These are phyloP conservation scores for Calonectris borealis DNA, from an alignment of 2,113 vertebrate species.

Conservation along the genomic window DNA sequence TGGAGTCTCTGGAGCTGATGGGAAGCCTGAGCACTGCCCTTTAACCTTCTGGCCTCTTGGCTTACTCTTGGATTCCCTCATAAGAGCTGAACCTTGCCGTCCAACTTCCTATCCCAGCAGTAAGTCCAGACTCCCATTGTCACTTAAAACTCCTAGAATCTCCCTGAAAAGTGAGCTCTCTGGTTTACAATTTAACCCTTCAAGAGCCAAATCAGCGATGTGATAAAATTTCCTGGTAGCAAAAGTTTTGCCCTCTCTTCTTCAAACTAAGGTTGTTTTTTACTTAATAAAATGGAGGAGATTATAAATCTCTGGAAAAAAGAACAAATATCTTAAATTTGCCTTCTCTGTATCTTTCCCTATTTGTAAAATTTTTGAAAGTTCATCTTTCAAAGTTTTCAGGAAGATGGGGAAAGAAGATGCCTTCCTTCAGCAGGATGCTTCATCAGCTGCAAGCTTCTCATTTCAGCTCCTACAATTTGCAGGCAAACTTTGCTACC, in stretches of 20 bases:
- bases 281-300: neutral
- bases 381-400: neutral
- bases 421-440: neutral
- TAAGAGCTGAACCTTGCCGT: constrained; percentile 26
- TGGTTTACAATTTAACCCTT: constrained; percentile 8
- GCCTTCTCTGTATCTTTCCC: neutral
- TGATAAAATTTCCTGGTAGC: neutral
- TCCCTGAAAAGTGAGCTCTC: neutral
- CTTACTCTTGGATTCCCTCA: constrained; percentile 26
- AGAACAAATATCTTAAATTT: neutral
- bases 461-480: neutral
- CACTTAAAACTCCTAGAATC: constrained; percentile 16
- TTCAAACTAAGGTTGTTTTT: neutral
- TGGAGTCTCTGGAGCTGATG: neutral
- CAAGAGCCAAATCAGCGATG: neutral
- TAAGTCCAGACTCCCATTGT: constrained; percentile 28
- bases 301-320: neutral
- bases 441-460: neutral
- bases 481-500: neutral
- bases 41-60: constrained; percentile 56
- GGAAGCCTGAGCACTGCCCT: constrained; percentile 35
- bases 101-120: constrained; percentile 46
- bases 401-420: neutral
- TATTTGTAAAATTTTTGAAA: neutral
- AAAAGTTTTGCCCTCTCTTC: neutral